phyloP scores from a whole-genome alignment of 2,113 vertebrate species.

The Chamaetylas fuelleborni region DNA sequence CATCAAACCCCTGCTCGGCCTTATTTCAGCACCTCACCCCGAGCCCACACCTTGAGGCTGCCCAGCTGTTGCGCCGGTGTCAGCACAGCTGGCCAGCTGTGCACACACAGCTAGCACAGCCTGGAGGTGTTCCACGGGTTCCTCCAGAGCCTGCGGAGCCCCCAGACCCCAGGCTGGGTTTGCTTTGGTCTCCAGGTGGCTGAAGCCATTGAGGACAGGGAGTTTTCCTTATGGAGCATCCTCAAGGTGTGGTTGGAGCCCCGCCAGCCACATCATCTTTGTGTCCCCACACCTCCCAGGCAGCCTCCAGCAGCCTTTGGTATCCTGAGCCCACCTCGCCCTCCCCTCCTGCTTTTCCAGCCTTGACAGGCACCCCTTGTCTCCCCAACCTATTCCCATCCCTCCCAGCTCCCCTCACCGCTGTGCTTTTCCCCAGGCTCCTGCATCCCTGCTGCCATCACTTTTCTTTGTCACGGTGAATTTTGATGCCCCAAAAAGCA shows the following conservation, averaged over 20 bases:
- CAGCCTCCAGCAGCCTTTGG: not conserved
- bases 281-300: not conserved
- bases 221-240: not conserved
- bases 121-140: rapidly evolving
- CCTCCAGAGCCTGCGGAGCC: not conserved
- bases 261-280: not conserved
- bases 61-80: rapidly evolving
- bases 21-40: not conserved
- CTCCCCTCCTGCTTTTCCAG: not conserved
- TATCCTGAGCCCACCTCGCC: not conserved
- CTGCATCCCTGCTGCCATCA: not conserved
- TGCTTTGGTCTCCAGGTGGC: rapidly evolving
- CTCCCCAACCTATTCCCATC: not conserved
- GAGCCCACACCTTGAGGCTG: rapidly evolving
- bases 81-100: not conserved
- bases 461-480: rapidly evolving
- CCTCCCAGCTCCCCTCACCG: not conserved
- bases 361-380: not conserved
- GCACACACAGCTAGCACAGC: not conserved
- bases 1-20: not conserved
- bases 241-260: not conserved
- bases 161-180: not conserved
- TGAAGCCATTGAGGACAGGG: not conserved
- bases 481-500: not conserved
- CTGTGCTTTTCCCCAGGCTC: not conserved